A percentile compares a stretch with the other conserved stretches of the same genome.
Conservation (phyloP, 2,888 invertebrate species). For the Hetaerina titia region DNA sequence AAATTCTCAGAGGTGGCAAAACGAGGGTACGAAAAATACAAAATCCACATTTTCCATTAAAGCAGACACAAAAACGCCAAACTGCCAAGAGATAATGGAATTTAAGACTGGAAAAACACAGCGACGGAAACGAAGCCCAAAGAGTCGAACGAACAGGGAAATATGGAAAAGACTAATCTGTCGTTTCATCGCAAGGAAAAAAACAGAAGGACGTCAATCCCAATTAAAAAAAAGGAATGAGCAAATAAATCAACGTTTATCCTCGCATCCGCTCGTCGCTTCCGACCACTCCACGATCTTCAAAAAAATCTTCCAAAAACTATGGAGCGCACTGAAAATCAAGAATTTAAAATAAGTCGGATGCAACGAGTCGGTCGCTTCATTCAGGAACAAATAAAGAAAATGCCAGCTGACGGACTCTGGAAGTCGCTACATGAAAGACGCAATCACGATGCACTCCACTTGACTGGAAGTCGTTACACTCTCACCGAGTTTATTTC, state of each 20-base stretch:
- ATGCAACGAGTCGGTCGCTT: background rate
- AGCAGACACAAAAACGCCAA: background rate
- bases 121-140: background rate
- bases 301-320: background rate
- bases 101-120: background rate
- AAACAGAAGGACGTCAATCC: background rate
- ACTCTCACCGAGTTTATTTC: background rate
- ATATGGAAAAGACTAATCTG: constrained; percentile 13
- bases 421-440: background rate
- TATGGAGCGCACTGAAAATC: background rate
- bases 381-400: background rate
- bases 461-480: constrained; percentile 2
- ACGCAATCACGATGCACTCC: background rate
- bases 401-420: background rate
- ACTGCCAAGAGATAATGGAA: background rate
- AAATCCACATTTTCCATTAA: constrained; percentile 7
- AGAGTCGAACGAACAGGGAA: background rate
- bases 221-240: background rate
- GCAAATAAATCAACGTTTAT: background rate
- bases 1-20: background rate
- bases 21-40: background rate
- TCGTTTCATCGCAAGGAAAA: background rate
- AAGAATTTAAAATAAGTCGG: background rate
- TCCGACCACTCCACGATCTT: background rate
- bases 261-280: background rate